phyloP scores from a whole-genome alignment of 1,140 invertebrate genomes.

The Lepidurus apus region DNA sequence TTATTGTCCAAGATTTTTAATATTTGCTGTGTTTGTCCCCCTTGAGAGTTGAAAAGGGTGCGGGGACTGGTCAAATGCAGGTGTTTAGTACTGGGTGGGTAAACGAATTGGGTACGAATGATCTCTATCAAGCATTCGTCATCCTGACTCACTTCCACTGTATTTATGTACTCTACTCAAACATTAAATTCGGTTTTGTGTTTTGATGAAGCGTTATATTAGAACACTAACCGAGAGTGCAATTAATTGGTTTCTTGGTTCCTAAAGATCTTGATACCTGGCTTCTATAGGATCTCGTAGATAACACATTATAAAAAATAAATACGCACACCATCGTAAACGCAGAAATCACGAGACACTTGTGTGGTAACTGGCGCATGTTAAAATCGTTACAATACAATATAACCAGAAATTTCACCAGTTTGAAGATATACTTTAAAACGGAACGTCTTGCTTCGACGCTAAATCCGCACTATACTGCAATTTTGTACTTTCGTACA shows the following conservation, averaged over 20 bases:
- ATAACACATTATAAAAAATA: too few species aligned
- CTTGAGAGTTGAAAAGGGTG: neutral
- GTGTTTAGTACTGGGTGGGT: neutral
- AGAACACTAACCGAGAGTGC: neutral
- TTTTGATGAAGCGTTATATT: neutral
- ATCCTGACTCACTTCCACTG: neutral
- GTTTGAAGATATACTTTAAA: too few species aligned
- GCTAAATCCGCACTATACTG: too few species aligned
- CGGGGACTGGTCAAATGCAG: constrained; percentile 4
- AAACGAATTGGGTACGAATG: neutral
- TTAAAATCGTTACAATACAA: too few species aligned
- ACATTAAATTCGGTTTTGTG: neutral
- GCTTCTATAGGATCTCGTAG: too few species aligned
- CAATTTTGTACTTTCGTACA: too few species aligned
- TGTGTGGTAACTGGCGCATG: too few species aligned
- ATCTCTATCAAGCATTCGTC: neutral
- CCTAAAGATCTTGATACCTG: too few species aligned
- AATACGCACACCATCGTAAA: too few species aligned
- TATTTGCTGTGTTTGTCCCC: constrained; percentile 23
- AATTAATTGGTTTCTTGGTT: neutral
- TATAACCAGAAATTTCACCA: too few species aligned
- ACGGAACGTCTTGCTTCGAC: too few species aligned
- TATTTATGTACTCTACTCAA: neutral
- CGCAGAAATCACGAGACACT: too few species aligned
- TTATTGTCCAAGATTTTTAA: constrained; percentile 16